Base-by-base conservation (phyloP, 1,140 invertebrate species). In the Drosophila sproati region DNA sequence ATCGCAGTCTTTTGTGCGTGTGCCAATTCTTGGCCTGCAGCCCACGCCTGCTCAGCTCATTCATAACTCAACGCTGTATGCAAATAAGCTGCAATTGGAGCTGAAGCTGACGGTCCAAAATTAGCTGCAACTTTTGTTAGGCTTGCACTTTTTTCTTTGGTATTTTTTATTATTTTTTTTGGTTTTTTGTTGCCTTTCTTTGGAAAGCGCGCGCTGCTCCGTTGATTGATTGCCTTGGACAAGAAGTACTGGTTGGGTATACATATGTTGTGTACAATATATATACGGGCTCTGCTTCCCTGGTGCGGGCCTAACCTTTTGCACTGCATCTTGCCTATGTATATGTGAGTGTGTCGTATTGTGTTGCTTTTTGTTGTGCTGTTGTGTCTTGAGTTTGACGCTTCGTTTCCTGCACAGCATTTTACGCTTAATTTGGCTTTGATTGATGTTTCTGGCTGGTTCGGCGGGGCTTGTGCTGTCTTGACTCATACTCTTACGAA, bases 391-490 rank as follows among this genome's bases (percentile, higher is more conserved):
- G 60, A 39, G 28, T 56, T 72, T 73, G 74, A 59, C 62, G 74
- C 72, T 71, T 70, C 59, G 72, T 72, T 73, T 77, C 69, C 62
- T 77, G 74, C 74, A 45, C 69, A 76, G 43, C 68, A 68, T 83
- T 88, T 83, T 89, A 89, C 85, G 85, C 85, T 85, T 85, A 88
- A 88, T 88, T 88, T 88, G 85, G 77, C 85, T 89, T 80, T 85
- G 85, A 88, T 88, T 88, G 80, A 88, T 88, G 85, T 81, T 76
- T 89, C 85, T 80, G 85, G 56, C 74, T 34, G 55, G 43, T 52
- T 56, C 39, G 20, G 20, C 29, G 32, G 1, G 28, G 56, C 57
- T 59, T 37, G 47, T 55, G 55, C 37, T 68, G 20, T 3, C 37
- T 60, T 39, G 52, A 66, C 69, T 72, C 69, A 57, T 39, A 57